Percentiles rank a stretch among this genome's conserved stretches.
Conservation (phyloP, 2,888 invertebrate genomes). For the Eurytoma californica region DNA sequence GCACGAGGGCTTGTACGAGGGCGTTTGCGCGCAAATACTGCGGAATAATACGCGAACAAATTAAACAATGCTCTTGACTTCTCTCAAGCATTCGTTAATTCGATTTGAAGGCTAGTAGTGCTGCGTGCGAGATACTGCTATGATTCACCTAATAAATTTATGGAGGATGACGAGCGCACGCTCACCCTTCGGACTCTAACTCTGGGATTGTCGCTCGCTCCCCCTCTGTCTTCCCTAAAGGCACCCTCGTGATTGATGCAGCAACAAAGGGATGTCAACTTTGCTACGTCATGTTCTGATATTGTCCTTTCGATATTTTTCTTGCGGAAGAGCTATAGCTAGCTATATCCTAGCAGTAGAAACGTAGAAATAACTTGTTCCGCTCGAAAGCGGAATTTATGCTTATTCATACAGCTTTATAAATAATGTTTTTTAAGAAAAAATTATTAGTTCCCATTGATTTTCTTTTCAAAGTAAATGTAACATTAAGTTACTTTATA, state of each 20-base stretch:
- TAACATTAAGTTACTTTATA: slow-evolving; percentile 25
- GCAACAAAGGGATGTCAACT: slow-evolving; percentile 23
- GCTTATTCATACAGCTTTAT: slow-evolving; percentile 29
- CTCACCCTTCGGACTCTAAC: slow-evolving; percentile 17
- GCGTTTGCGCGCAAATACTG: slow-evolving; percentile 62
- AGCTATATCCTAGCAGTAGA: background rate
- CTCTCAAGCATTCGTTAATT: background rate
- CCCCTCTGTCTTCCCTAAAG: background rate
- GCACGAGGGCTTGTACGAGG: no score
- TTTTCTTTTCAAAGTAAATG: background rate
- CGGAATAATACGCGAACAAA: slow-evolving; percentile 63
- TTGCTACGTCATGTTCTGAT: slow-evolving; percentile 38
- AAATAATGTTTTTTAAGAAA: background rate
- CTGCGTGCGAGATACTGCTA: background rate
- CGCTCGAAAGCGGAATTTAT: slow-evolving; percentile 20
- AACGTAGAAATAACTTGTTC: slow-evolving; percentile 5
- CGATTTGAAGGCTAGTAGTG: background rate
- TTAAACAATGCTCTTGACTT: no score
- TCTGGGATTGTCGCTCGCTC: background rate
- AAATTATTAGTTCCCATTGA: background rate
- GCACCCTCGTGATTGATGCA: slow-evolving; percentile 39
- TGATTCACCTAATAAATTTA: slow-evolving; percentile 42
- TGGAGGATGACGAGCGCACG: background rate
- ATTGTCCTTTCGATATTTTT: slow-evolving; percentile 46
- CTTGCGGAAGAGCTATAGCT: background rate